phyloP scores from a whole-genome alignment of 1,140 invertebrate genomes.

The Globodera rostochiensis region DNA sequence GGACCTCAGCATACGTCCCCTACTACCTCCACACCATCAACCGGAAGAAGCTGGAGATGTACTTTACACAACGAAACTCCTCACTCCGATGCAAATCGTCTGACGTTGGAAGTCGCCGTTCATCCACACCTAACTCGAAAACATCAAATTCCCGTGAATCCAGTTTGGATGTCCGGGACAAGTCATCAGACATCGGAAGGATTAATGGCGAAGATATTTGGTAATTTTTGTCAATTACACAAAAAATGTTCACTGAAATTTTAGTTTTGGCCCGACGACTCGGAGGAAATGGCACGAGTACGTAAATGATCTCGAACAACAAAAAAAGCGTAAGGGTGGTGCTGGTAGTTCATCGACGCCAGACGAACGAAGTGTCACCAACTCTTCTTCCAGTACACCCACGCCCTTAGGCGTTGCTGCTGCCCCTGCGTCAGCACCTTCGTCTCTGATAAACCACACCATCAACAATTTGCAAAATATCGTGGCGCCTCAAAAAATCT shows the following conservation, averaged over 20 bases:
- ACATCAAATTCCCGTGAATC: constrained; percentile 49
- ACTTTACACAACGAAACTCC: constrained; percentile 38
- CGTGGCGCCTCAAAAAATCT: not conserved
- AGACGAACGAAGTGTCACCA: constrained; percentile 31
- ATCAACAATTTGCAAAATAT: not conserved
- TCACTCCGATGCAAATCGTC: constrained; percentile 25
- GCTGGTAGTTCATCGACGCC: constrained; percentile 27
- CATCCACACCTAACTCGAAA: constrained; percentile 52
- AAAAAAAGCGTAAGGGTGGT: constrained; percentile 41
- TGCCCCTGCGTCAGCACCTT: not conserved
- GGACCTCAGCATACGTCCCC: constrained; percentile 59
- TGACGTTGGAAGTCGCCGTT: constrained; percentile 33
- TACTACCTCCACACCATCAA: constrained; percentile 63
- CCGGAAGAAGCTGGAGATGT: constrained; percentile 51
- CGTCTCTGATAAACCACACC: not conserved
- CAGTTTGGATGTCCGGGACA: constrained; percentile 21
- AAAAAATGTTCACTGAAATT: constrained; percentile 12
- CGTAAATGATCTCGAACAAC: constrained; percentile 43
- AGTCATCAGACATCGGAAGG: not conserved
- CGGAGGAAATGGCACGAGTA: constrained; percentile 58
- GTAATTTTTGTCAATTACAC: not conserved
- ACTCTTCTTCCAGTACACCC: constrained; percentile 6
- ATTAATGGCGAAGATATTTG: constrained; percentile 34
- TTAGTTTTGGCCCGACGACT: constrained; percentile 55
- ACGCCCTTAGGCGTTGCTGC: not conserved